phyloP scores from a whole-genome alignment of 2,113 vertebrate genomes.

The Datnioides undecimradiatus region DNA sequence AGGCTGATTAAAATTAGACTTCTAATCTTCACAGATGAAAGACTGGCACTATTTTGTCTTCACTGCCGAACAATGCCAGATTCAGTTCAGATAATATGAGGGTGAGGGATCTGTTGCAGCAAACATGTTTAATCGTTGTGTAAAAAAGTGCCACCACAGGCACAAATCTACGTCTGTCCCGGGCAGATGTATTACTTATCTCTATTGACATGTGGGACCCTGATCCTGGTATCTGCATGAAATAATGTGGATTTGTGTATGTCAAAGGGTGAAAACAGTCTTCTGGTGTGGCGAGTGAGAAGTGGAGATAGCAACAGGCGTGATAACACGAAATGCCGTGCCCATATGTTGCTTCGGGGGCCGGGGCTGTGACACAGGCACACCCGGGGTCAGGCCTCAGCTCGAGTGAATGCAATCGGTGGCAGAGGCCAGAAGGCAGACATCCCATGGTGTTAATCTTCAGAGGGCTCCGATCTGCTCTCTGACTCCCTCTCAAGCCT shows the following conservation, averaged over 20 bases:
- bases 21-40: background rate
- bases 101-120: background rate
- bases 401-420: slow-evolving; percentile 62
- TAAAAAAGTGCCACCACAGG: background rate
- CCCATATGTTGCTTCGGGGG: slow-evolving; percentile 54
- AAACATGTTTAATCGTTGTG: background rate
- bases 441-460: slow-evolving; percentile 70
- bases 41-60: background rate
- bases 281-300: slow-evolving; percentile 12
- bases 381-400: slow-evolving; percentile 56
- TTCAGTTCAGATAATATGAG: background rate
- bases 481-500: slow-evolving; percentile 42
- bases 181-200: slow-evolving; percentile 21
- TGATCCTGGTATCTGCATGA: slow-evolving; percentile 16
- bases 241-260: slow-evolving; percentile 10
- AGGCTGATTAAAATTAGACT: background rate
- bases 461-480: slow-evolving; percentile 63
- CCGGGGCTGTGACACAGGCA: slow-evolving; percentile 40
- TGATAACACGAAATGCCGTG: slow-evolving; percentile 36
- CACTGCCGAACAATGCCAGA: background rate
- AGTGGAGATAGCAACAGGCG: slow-evolving; percentile 20
- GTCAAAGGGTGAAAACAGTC: slow-evolving; percentile 49
- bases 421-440: slow-evolving; percentile 64
- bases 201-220: slow-evolving; percentile 12
- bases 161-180: background rate